Evolutionary conservation across 2,888 invertebrate genomes (phyloP).

Genomic region (Trypoxylon attenuatum): DNA sequence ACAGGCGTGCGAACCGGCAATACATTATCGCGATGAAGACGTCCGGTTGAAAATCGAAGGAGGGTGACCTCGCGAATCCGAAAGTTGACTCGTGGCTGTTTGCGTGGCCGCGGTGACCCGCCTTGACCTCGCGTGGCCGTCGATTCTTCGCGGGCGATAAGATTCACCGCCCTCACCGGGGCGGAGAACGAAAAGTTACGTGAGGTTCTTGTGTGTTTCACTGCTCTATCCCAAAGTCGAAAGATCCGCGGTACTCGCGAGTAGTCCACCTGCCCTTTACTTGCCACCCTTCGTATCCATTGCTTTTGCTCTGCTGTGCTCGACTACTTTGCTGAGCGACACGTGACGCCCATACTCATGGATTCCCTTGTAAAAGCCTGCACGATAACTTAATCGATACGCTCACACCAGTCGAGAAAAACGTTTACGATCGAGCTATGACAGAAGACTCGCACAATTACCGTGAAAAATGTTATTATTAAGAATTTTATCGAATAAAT

Average conservation of each 20-base stretch:
- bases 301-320: no score
- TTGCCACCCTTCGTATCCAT: no score
- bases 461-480: no score
- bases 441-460: no score
- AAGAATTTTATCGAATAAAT: no score
- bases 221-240: neutral
- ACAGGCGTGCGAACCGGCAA: conserved; percentile 53
- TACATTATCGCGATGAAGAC: conserved; percentile 59
- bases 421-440: no score
- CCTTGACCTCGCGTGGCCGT: conserved; percentile 63
- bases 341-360: no score
- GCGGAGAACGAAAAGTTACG: conserved; percentile 29
- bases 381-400: no score
- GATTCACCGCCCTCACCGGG: conserved; percentile 56
- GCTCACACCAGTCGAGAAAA: no score
- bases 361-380: no score
- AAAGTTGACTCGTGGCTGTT: conserved; percentile 33
- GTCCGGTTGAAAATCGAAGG: conserved; percentile 29
- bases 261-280: no score
- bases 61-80: conserved; percentile 34
- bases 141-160: conserved; percentile 49
- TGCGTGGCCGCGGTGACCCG: conserved; percentile 59
- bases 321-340: no score
- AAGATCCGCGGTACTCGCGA: neutral
- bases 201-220: conserved; percentile 44